Conservation (phyloP, 2,888 invertebrate species). For the Sialis lutaria region DNA sequence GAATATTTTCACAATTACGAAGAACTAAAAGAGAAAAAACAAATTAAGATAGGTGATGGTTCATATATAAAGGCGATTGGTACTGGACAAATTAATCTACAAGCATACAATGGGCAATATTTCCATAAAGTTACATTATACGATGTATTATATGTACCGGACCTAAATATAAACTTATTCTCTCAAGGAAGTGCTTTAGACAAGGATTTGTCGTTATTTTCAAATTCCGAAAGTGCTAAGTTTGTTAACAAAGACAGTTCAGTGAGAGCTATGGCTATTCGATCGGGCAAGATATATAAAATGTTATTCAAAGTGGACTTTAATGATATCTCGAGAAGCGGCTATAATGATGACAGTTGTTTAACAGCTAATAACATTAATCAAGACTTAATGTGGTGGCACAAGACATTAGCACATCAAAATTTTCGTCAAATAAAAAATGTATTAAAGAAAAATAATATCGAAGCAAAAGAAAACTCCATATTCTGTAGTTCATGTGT, state of each 20-base stretch:
- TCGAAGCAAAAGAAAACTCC: constrained; percentile 5
- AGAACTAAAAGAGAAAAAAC: neutral
- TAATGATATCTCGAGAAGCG: no score
- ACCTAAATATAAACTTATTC: constrained; percentile 12
- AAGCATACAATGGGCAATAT: neutral
- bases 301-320: no score
- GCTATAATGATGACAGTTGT: no score
- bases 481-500: constrained; percentile 5
- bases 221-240: no score
- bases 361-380: no score
- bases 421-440: constrained; percentile 6
- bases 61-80: neutral
- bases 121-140: constrained; percentile 5
- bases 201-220: no score
- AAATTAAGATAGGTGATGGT: constrained; percentile 7
- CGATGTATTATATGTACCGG: constrained; percentile 11
- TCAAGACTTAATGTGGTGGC: no score
- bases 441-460: constrained; percentile 10
- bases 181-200: neutral
- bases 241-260: no score
- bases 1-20: constrained; percentile 6
- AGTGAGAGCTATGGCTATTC: no score
- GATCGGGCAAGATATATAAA: no score
- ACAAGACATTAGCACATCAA: no score
- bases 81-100: neutral